Evolutionary conservation across 2,888 invertebrate species (phyloP), one percentile per base, ranked within the genome.

Genomic region (Lordiphosa fenestrarum): DNA sequence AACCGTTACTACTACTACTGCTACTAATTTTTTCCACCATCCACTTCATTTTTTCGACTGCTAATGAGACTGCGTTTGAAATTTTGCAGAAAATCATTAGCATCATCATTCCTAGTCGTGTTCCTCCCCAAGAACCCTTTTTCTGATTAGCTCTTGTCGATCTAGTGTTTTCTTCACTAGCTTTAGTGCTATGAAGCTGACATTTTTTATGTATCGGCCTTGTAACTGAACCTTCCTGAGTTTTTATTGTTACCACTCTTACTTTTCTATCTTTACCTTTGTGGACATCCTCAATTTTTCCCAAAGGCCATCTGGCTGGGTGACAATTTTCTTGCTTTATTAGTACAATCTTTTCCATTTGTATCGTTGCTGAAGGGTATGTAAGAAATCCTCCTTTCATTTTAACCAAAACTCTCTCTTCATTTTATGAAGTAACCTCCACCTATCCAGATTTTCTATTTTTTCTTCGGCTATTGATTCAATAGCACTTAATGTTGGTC

Each of bases 261-360:
- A 50, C 50, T 50, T 19, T 40, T 40, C 30, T 19, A 30, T 50
- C 50, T 19, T 19, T 19, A 19, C 50, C 40, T 33, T 39, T 40
- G 9, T 30, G 19, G 3, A 33, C n/a, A 40, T 50, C 40, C 6
- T 40, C 5, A 6, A 50, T 30, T 12, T 40, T 50, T 33, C n/a
- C 40, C 23, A 41, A 12, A 12, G 23, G 38, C 48, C 48, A 37
- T 48, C 48, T 48, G n/a, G 13, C 38, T 7, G 44, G 44, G 10
- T 46, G 44, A 33, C 33, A 33, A 23, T 13, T 30, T 33, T 44
- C 4, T 30, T 48, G n/a, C 21, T 37, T 48, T 12, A 37, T 19
- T 10, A 48, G 23, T 5, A 48, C 48, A 5, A 23, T 23, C 6
- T 23, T 19, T 19, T 19, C 19, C 19, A 19, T 19, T 19, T 19